Evolutionary conservation across 2,888 invertebrate species (phyloP).

Genomic region (Dichetophora obliterata): DNA sequence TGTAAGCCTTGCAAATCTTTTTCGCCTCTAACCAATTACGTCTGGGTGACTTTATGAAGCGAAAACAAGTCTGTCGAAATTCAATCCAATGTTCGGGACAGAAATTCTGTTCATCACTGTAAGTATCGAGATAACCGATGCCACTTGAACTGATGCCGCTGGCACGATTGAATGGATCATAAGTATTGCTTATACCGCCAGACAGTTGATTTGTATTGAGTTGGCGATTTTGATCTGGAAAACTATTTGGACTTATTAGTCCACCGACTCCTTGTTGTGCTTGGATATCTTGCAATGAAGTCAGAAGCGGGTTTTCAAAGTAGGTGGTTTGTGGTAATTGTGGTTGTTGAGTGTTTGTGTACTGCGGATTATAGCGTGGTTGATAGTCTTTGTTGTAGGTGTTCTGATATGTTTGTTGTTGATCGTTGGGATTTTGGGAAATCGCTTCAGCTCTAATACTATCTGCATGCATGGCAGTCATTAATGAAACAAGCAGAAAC

Average conservation of each 20-base stretch:
- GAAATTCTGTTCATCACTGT: constrained; percentile 65
- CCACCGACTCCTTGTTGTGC: constrained; percentile 47
- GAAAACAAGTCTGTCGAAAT: constrained; percentile 86
- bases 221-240: constrained; percentile 51
- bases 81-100: constrained; percentile 93
- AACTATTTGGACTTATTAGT: constrained; percentile 39
- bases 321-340: constrained; percentile 54
- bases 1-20: constrained; percentile 85
- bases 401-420: constrained; percentile 57
- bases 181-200: constrained; percentile 54
- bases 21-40: constrained; percentile 85
- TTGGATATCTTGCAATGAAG: constrained; percentile 55
- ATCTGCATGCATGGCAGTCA: neutral
- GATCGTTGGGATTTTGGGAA: constrained; percentile 48
- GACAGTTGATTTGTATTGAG: constrained; percentile 42
- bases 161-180: constrained; percentile 61
- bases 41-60: constrained; percentile 89
- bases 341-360: constrained; percentile 58
- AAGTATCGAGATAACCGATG: constrained; percentile 56
- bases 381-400: constrained; percentile 62
- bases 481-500: neutral
- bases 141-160: constrained; percentile 44
- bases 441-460: constrained; percentile 32
- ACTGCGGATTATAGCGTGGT: constrained; percentile 64
- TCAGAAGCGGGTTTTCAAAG: constrained; percentile 60